Percentiles rank a stretch among this genome's conserved stretches.
Evolutionary conservation across 2,113 vertebrate species (phyloP).

Genomic region (Platysteira castanea): DNA sequence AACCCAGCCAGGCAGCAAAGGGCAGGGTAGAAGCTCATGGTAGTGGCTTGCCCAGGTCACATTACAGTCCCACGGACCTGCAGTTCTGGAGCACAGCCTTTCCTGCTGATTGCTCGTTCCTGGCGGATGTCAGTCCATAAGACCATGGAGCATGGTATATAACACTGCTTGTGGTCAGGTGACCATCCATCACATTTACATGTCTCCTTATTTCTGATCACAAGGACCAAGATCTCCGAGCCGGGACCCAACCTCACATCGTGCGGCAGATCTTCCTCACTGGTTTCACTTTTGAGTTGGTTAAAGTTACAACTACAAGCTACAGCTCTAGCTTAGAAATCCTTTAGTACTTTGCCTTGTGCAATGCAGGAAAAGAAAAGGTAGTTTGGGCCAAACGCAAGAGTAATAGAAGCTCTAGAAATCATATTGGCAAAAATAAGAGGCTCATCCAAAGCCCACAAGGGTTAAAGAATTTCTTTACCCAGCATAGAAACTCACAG

Average conservation of each 20-base stretch:
- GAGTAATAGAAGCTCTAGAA: background rate
- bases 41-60: background rate
- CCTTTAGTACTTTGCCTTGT: background rate
- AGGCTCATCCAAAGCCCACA: background rate
- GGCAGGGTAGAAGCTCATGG: background rate
- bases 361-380: background rate
- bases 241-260: background rate
- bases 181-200: background rate
- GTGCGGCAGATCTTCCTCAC: background rate
- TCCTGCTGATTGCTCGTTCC: background rate
- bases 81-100: background rate
- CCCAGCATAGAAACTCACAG: background rate
- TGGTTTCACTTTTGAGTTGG: background rate
- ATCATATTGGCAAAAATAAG: background rate
- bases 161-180: background rate
- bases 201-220: background rate
- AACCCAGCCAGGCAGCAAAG: background rate
- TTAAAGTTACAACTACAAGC: background rate
- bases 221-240: background rate
- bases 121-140: background rate
- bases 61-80: background rate
- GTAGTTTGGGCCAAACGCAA: background rate
- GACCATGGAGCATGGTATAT: background rate
- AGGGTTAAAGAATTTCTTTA: background rate
- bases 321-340: background rate